Percentiles rank a stretch among this genome's conserved stretches.
These are phyloP conservation scores for Dinothrombium tinctorium DNA, from an alignment of 1,140 invertebrate genomes.

Conservation along the genomic window DNA sequence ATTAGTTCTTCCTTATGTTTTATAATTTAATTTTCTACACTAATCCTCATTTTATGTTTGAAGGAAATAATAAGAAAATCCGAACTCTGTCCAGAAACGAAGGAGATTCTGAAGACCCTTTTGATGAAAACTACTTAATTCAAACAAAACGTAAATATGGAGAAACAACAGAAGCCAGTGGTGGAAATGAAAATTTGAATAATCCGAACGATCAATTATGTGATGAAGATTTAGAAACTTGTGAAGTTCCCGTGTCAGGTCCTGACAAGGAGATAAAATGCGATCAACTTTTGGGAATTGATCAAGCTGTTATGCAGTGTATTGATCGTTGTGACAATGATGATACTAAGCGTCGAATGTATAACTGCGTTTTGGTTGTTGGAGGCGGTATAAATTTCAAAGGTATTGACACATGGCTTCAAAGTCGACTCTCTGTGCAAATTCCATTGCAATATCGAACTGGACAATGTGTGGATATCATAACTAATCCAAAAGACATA, in stretches of 20 bases:
- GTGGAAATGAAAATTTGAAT: neutral
- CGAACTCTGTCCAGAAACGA: conserved; percentile 43
- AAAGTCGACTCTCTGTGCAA: conserved; percentile 55
- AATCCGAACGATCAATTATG: neutral
- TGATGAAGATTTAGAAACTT: conserved; percentile 16
- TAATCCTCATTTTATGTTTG: no score
- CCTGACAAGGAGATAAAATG: conserved; percentile 26
- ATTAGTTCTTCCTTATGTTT: no score
- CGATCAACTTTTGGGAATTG: conserved; percentile 56
- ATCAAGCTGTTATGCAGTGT: conserved; percentile 69
- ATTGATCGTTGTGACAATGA: conserved; percentile 69
- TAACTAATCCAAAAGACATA: conserved; percentile 61
- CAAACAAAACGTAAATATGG: conserved; percentile 21
- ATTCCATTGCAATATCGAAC: conserved; percentile 31
- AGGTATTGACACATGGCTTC: conserved; percentile 62
- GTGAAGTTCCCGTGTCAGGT: conserved; percentile 11
- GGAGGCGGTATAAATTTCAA: conserved; percentile 59
- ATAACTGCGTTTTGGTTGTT: conserved; percentile 68
- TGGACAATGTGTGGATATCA: conserved; percentile 52
- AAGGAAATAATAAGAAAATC: conserved; percentile 37
- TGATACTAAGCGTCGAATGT: conserved; percentile 81
- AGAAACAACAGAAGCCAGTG: conserved; percentile 29
- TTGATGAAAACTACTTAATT: conserved; percentile 62
- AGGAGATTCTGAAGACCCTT: conserved; percentile 73
- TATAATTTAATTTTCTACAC: no score